These are phyloP conservation scores for Pyxicephalus adspersus DNA, from an alignment of 2,113 vertebrate species.

Conservation along the genomic window DNA sequence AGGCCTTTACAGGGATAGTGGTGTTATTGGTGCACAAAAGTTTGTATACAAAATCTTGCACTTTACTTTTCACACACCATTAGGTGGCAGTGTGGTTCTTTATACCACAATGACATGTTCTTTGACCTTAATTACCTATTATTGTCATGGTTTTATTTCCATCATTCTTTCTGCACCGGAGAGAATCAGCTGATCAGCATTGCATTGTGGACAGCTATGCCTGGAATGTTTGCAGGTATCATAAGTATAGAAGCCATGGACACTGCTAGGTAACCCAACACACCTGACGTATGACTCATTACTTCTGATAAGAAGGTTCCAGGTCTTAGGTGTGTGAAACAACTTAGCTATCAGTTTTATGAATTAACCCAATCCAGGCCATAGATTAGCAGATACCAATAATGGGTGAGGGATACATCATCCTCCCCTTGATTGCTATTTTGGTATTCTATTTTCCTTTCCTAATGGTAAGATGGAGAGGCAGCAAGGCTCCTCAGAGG, in stretches of 20 bases:
- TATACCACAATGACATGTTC: neutral
- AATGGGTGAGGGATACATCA: neutral
- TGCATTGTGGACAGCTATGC: conserved; percentile 34
- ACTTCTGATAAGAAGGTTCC: neutral
- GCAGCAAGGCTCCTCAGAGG: too few relatives aligned
- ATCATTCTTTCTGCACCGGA: neutral
- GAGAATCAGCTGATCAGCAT: conserved; percentile 42
- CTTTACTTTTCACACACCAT: neutral
- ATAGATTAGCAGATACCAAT: too few relatives aligned
- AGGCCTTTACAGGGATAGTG: too few relatives aligned
- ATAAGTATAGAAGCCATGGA: conserved; percentile 23
- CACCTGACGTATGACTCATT: conserved; percentile 40
- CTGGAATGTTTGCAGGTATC: conserved; percentile 46
- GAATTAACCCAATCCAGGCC: neutral
- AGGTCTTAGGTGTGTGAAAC: conserved; percentile 2
- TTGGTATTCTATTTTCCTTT: too few relatives aligned
- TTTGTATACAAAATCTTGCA: too few relatives aligned
- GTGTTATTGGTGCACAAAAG: too few relatives aligned
- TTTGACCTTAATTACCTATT: neutral
- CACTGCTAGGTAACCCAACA: conserved; percentile 15
- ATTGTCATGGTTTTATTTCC: neutral
- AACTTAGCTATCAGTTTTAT: neutral
- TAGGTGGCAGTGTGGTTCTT: conserved; percentile 12
- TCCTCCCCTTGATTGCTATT: too few relatives aligned
- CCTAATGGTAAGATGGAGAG: too few relatives aligned